Evolutionary conservation across 92 coral and sea anemone species (phyloP), one percentile per base, ranked within the genome.

Genomic region (Paramuricea clavata): DNA sequence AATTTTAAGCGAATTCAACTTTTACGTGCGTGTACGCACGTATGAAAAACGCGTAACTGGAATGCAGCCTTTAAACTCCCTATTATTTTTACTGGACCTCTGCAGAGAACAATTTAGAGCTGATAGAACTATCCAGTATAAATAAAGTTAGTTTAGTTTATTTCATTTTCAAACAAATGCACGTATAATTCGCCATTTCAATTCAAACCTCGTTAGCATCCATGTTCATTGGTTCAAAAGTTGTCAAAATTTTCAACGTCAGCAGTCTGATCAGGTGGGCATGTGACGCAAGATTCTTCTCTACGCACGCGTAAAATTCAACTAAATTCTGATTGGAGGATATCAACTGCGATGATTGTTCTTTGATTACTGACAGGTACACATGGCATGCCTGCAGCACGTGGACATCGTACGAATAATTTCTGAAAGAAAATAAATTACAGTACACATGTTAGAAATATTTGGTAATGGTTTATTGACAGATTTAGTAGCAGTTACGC

Each of bases 231-330:
- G 87, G 94, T n/a, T 91, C 93, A 86, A 96, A 96, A n/a, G 76
- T 47, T 23, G 85, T 78, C 83, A 96, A 71, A 25, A 94, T 83
- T 89, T 91, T 89, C 47, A 96, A 89, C 36, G 96, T 94, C n/a
- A 87, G 73, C 19, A 91, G 88, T 36, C 98, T 90, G 50, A 91
- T 91, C 34, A 91, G 79, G 73, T 89, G 98, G n/a, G 94, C 95
- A 25, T 94, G 85, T 15, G 94, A 88, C 0, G 98, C 91, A 10
- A 96, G 93, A 81, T 94, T 96, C 36, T 78, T 64, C 31, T 90
- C 90, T 8, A 94, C 67, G 27, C 78, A 71, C 0, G 74, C 42
- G 60, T 87, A 96, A 22, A 94, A 80, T 33, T 76, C 59, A 36
- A 54, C 81, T 23, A 91, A 81, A 49, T 92, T 87, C 34, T 83